Evolutionary conservation across 2,888 invertebrate species (phyloP), one percentile per base, ranked within the genome.

Genomic region (Entomobrya multifasciata): DNA sequence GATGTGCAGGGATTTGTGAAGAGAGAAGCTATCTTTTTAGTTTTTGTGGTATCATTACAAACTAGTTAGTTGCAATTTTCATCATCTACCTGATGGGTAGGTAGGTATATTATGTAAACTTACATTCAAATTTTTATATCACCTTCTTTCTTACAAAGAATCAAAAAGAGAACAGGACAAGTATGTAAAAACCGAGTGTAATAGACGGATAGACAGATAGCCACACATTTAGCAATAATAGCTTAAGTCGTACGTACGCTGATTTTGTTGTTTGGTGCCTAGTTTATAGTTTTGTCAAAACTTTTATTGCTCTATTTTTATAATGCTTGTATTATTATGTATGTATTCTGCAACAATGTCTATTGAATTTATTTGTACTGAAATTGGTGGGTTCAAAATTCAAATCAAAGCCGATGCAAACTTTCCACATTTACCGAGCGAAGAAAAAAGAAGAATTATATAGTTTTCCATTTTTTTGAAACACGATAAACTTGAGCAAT

Each of bases 401-500:
- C 36, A 36, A 36, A 36, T 4, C 36, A 36, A 36, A 36, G n/a
- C n/a, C n/a, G n/a, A n/a, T n/a, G 47, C 25, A 62, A 79, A 72
- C 72, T 52, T 72, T 72, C 49, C 49, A 72, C 49, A 52, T 77
- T 60, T 60, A 60, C 60, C 60, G 60, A 77, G n/a, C 41, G 57
- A 60, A 25, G 11, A 60, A 77, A 77, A 27, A 60, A 70, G 25
- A 10, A 11, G 15, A 27, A 22, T 15, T 15, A 13, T 49, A n/a
- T 49, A 49, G 17, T 17, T 72, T 72, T 47, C 27, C 17, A 15
- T 47, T 72, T 72, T 72, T 72, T 72, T 52, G 62, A 76, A 76
- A 76, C 83, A 76, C 27, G 76, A 83, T 82, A 82, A 87, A 87
- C 55, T 72, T 78, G 87, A 78, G 82, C 82, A 87, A 87, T 87